Percentiles rank a stretch among this genome's conserved stretches.
Conservation (phyloP, 2,797 vertebrate species). For the Coccyzus lansbergi region DNA sequence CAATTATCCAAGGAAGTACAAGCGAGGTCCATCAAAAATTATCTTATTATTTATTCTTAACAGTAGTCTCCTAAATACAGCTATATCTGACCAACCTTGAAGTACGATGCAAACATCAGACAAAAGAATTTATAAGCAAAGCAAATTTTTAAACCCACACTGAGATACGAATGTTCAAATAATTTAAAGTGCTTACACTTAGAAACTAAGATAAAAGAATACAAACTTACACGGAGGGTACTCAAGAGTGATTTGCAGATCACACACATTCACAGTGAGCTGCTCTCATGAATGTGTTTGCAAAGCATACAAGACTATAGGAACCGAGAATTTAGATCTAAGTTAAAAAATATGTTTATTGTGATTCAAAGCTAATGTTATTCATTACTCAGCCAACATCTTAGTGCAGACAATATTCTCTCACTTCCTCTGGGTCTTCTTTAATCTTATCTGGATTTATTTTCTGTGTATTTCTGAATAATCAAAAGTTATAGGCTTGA, state of each 20-base stretch:
- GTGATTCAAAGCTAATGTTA: conserved; percentile 68
- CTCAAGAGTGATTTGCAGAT: conserved; percentile 12
- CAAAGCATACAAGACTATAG: conserved; percentile 14
- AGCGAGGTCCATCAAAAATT: background rate
- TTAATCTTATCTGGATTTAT: conserved; percentile 78
- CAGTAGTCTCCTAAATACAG: background rate
- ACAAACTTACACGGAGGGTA: background rate
- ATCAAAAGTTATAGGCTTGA: conserved; percentile 76
- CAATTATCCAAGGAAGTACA: background rate
- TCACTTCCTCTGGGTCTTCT: conserved; percentile 69
- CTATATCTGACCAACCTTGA: background rate
- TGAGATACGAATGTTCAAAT: background rate
- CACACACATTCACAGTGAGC: conserved; percentile 22
- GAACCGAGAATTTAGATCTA: conserved; percentile 59
- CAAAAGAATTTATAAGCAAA: background rate
- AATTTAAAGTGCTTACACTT: background rate
- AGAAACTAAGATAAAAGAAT: conserved; percentile 25
- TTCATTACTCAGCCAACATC: conserved; percentile 71
- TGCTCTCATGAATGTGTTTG: conserved; percentile 37
- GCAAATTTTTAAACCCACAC: conserved; percentile 1
- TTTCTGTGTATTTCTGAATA: conserved; percentile 72
- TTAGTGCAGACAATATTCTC: conserved; percentile 72
- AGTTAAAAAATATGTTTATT: conserved; percentile 72
- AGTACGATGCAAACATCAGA: background rate
- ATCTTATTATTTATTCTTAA: too few relatives aligned